Conservation (phyloP, 2,797 vertebrate species). For the Orestias chungarensis region DNA sequence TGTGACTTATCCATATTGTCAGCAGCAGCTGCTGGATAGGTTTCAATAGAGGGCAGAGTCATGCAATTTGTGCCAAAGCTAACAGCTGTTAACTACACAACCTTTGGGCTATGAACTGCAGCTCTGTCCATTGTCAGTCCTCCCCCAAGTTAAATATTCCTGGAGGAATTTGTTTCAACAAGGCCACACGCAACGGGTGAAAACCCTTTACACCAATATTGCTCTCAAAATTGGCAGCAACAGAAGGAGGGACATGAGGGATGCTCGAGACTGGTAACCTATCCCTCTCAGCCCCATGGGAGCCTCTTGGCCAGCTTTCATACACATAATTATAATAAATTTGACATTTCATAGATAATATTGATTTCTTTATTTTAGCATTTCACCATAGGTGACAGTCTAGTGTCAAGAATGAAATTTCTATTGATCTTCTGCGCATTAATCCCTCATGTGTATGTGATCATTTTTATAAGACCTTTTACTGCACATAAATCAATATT, state of each 20-base stretch:
- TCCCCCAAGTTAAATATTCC: slow-evolving; percentile 95
- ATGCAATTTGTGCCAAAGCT: slow-evolving; percentile 77
- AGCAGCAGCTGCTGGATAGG: slow-evolving; percentile 78
- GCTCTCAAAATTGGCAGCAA: slow-evolving; percentile 99
- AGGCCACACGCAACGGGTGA: slow-evolving; percentile 91
- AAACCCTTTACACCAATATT: slow-evolving; percentile 96
- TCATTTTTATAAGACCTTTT: slow-evolving; percentile 99
- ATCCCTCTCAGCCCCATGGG: slow-evolving; percentile 97
- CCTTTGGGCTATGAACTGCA: slow-evolving; percentile 80
- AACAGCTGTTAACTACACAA: slow-evolving; percentile 86
- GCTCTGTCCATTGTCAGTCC: slow-evolving; percentile 88
- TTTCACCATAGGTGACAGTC: slow-evolving; percentile 99
- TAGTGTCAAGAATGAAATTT: slow-evolving; percentile 99
- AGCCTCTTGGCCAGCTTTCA: slow-evolving; percentile 99
- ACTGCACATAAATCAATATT: slow-evolving; percentile 99
- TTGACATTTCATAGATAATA: slow-evolving; percentile 99
- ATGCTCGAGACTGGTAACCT: slow-evolving; percentile 98
- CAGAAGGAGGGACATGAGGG: slow-evolving; percentile 98
- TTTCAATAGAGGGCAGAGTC: slow-evolving; percentile 78
- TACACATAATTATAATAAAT: slow-evolving; percentile 99
- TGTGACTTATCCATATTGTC: slow-evolving; percentile 74
- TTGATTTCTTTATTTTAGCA: slow-evolving; percentile 99
- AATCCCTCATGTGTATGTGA: slow-evolving; percentile 99
- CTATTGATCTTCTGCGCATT: slow-evolving; percentile 99
- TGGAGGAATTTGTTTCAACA: slow-evolving; percentile 95